Conservation (phyloP, 2,888 invertebrate genomes). For the Ichneumoninae sp. region DNA sequence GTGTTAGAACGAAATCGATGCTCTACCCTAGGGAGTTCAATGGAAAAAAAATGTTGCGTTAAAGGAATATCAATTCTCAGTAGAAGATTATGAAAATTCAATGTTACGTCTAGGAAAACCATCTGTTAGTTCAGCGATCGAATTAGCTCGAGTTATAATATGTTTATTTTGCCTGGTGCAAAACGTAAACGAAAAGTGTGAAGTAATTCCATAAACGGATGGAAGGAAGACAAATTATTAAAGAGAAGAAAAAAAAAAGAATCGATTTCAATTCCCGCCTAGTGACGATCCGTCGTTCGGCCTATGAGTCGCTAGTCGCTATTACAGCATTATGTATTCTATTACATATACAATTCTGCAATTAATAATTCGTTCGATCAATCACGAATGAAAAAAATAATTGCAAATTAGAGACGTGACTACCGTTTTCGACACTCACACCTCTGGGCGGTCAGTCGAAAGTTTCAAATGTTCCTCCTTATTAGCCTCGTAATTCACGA, state of each 20-base stretch:
- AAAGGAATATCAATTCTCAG: slow-evolving; percentile 29
- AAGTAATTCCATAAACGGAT: slow-evolving; percentile 5
- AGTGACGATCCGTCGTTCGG: slow-evolving; percentile 69
- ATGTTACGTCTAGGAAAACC: slow-evolving; percentile 31
- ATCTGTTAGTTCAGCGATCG: slow-evolving; percentile 28
- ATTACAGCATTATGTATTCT: slow-evolving; percentile 29
- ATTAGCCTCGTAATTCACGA: slow-evolving; percentile 69
- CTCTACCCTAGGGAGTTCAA: slow-evolving; percentile 11
- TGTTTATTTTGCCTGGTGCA: slow-evolving; percentile 41
- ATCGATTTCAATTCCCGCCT: slow-evolving; percentile 46
- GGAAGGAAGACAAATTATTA: not conserved
- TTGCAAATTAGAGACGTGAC: slow-evolving; percentile 34
- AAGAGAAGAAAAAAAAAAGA: slow-evolving; percentile 7
- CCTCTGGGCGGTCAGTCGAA: slow-evolving; percentile 7
- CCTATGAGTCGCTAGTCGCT: slow-evolving; percentile 68
- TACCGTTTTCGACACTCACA: slow-evolving; percentile 26
- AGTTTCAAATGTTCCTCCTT: slow-evolving; percentile 68
- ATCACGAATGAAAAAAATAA: not conserved
- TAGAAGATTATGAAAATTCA: slow-evolving; percentile 41
- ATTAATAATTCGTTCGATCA: slow-evolving; percentile 41
- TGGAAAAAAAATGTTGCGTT: slow-evolving; percentile 9
- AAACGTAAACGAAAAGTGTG: slow-evolving; percentile 14
- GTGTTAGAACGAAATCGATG: slow-evolving; percentile 8
- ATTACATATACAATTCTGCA: slow-evolving; percentile 41
- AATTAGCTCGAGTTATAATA: slow-evolving; percentile 33